Percentiles rank a stretch among this genome's conserved stretches.
Evolutionary conservation across 2,113 vertebrate genomes (phyloP).

Genomic region (Sinocyclocheilus grahami): DNA sequence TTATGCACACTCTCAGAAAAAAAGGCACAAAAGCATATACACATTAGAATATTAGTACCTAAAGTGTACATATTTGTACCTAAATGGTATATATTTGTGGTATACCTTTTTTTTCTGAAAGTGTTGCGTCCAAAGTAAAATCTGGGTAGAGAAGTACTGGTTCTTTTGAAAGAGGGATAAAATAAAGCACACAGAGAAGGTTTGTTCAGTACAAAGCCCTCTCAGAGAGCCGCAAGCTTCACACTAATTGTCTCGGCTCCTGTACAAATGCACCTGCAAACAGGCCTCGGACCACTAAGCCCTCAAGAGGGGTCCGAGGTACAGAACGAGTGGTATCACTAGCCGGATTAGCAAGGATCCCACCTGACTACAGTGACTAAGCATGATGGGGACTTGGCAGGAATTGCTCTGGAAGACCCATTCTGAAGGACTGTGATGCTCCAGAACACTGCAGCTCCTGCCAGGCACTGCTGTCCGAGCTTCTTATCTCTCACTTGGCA

Average conservation of each 20-base stretch:
- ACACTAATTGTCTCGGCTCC: background rate
- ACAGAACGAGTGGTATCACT: slow-evolving; percentile 42
- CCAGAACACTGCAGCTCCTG: slow-evolving; percentile 41
- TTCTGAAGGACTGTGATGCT: slow-evolving; percentile 50
- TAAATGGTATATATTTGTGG: background rate
- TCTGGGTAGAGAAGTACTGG: background rate
- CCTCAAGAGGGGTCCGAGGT: slow-evolving; percentile 25
- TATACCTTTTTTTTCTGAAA: background rate
- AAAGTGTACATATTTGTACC: no score
- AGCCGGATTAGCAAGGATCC: slow-evolving; percentile 51
- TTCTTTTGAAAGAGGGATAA: background rate
- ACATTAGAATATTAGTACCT: no score
- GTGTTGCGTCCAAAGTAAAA: no score
- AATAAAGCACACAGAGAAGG: background rate
- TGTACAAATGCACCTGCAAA: slow-evolving; percentile 42
- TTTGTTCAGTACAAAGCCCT: background rate
- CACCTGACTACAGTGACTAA: slow-evolving; percentile 48
- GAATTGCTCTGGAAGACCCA: slow-evolving; percentile 32
- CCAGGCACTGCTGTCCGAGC: slow-evolving; percentile 48
- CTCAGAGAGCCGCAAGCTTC: background rate
- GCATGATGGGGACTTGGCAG: slow-evolving; percentile 48
- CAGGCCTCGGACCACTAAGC: slow-evolving; percentile 14
- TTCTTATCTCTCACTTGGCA: slow-evolving; percentile 57
- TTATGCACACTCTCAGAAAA: no score
- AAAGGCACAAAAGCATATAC: no score